phyloP scores from a whole-genome alignment of 2,888 invertebrate species.

The Opisthograptis luteolata region DNA sequence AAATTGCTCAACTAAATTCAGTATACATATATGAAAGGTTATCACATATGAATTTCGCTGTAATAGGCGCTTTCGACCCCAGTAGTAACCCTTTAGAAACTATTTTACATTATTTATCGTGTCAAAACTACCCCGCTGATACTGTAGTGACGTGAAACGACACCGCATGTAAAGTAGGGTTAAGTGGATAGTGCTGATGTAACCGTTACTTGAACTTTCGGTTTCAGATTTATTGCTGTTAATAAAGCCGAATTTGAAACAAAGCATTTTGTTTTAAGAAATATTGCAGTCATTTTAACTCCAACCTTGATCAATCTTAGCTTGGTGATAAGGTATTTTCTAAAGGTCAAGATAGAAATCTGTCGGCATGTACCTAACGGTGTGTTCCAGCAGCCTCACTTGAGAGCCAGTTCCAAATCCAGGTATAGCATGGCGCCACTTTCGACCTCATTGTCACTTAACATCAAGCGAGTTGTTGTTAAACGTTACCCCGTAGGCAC shows the following conservation, averaged over 20 bases:
- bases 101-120: slow-evolving; percentile 28
- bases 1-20: slow-evolving; percentile 24
- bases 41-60: slow-evolving; percentile 20
- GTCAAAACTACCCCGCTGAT: slow-evolving; percentile 20
- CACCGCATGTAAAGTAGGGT: slow-evolving; percentile 28
- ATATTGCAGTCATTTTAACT: too few relatives aligned
- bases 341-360: too few relatives aligned
- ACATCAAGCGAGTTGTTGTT: too few relatives aligned
- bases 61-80: slow-evolving; percentile 13
- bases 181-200: slow-evolving; percentile 17
- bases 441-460: too few relatives aligned
- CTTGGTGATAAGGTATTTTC: too few relatives aligned
- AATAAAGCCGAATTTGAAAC: not conserved
- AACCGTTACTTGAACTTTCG: slow-evolving; percentile 6
- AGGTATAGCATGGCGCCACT: too few relatives aligned
- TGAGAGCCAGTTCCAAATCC: too few relatives aligned
- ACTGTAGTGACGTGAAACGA: slow-evolving; percentile 14
- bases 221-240: slow-evolving; percentile 7
- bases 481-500: too few relatives aligned
- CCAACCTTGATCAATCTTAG: too few relatives aligned
- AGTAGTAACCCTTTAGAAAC: slow-evolving; percentile 20
- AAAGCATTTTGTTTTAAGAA: too few relatives aligned
- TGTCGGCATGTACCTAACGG: too few relatives aligned
- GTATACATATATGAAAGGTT: slow-evolving; percentile 22
- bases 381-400: too few relatives aligned